phyloP scores from a whole-genome alignment of 92 coral and sea anemone species.

The Zoanthus sociatus region DNA sequence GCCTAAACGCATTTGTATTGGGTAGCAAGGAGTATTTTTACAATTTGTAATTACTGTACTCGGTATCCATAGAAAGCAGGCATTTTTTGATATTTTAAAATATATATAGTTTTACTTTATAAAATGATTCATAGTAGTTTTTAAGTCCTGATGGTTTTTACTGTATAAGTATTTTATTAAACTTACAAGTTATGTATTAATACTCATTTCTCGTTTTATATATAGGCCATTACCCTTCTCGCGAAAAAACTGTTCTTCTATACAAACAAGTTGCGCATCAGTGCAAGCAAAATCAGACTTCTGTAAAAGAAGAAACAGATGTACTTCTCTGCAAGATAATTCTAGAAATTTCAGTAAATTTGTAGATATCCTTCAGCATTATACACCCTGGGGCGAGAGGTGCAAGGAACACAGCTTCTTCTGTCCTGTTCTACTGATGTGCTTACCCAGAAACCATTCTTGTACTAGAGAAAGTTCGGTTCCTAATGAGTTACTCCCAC shows the following conservation, averaged over 20 bases:
- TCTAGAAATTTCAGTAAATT: slow-evolving; percentile 18
- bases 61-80: too few relatives aligned
- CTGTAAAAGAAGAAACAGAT: not conserved
- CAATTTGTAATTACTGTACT: too few relatives aligned
- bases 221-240: too few relatives aligned
- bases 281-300: not conserved
- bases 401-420: slow-evolving; percentile 15
- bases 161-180: too few relatives aligned
- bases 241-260: slow-evolving; percentile 15
- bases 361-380: not conserved
- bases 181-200: too few relatives aligned
- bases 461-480: slow-evolving; percentile 1
- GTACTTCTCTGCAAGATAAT: not conserved
- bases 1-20: too few relatives aligned
- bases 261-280: slow-evolving; percentile 18
- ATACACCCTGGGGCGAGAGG: slow-evolving; percentile 39
- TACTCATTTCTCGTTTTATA: too few relatives aligned
- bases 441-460: slow-evolving; percentile 12
- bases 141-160: too few relatives aligned
- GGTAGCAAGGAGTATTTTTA: too few relatives aligned
- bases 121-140: too few relatives aligned
- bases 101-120: too few relatives aligned
- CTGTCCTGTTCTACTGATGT: slow-evolving; percentile 28
- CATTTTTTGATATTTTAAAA: too few relatives aligned
- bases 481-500: not conserved